A percentile compares a stretch with the other conserved stretches of the same genome.
Conservation (phyloP, 2,797 vertebrate genomes). For the Peromyscus aztecus region DNA sequence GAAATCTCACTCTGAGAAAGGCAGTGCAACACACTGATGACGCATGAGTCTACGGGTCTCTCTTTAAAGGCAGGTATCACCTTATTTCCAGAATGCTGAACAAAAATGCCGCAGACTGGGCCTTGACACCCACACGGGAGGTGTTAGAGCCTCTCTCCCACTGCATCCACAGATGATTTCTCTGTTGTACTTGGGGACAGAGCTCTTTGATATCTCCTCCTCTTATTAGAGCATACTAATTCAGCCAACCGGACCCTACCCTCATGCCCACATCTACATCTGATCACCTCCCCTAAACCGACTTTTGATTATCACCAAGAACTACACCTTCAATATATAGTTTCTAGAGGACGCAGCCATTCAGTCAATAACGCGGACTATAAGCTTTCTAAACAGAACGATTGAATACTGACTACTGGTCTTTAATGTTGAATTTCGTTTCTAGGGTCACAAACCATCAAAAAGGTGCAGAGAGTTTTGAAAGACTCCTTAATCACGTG, state of each 20-base stretch:
- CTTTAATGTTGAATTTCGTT: neutral
- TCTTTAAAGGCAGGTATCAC: neutral
- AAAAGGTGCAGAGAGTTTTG: neutral
- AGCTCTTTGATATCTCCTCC: no score
- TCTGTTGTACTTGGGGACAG: no score
- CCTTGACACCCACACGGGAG: no score
- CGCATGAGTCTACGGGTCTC: accelerated
- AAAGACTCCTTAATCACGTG: neutral
- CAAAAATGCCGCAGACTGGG: neutral
- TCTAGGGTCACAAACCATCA: neutral
- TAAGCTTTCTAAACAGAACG: neutral
- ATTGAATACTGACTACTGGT: no score
- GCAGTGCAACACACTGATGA: accelerated
- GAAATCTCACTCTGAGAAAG: neutral
- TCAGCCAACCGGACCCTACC: accelerated
- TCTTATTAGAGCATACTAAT: neutral
- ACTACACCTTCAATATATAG: neutral
- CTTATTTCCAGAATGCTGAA: accelerated
- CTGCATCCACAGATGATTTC: accelerated
- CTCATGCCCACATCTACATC: neutral
- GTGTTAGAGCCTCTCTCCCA: accelerated
- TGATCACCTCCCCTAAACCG: neutral
- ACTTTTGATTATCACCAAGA: neutral
- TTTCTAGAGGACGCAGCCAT: neutral
- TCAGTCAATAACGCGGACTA: accelerated